Evolutionary conservation across 2,113 vertebrate genomes (phyloP), one percentile per base, ranked within the genome.

Genomic region (Nannospalax galili): DNA sequence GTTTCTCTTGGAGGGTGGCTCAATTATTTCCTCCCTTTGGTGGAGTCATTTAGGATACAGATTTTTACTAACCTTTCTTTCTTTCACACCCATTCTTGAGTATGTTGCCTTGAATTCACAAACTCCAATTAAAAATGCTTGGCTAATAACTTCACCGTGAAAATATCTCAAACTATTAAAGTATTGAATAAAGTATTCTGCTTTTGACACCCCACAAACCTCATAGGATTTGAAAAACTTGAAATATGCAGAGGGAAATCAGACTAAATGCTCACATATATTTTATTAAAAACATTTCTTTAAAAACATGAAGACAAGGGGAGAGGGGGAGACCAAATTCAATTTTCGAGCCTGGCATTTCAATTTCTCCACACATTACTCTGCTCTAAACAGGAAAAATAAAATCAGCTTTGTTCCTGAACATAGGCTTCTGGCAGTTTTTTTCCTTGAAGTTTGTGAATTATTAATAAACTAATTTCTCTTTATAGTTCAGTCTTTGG

Each of bases 381-480:
- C 97, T 96, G 26, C 96, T 98, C 97, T 97, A 98, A 98, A 98
- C 81, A 96, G 97, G 78, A 94, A 98, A 98, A 98, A 98, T 48
- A 98, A 98, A 98, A 98, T 98, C 98, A 98, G 98, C 98, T 98
- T 98, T 98, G 98, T 98, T 98, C 97, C 1, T 97, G 96, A 98
- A 98, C 98, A 96, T 97, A 98, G 96, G 98, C 98, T 98, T 98
- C 98, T 98, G 98, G 98, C 98, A 96, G 98, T 98, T 98, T 98
- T 97, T 95, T 97, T 86, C 97, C 98, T 98, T 97, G 97, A 97
- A 98, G 97, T 96, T 95, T 98, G 98, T 98, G 98, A 99, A 99
- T 99, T 99, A 99, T 99, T 99, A 98, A 99, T 99, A 98, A 98
- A 98, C 98, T 98, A 98, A 98, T 98, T 98, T 98, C 98, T 98